A percentile compares a stretch with the other conserved stretches of the same genome.
These are phyloP conservation scores for Calephelis virginiensis DNA, from an alignment of 1,140 invertebrate species.

Conservation along the genomic window DNA sequence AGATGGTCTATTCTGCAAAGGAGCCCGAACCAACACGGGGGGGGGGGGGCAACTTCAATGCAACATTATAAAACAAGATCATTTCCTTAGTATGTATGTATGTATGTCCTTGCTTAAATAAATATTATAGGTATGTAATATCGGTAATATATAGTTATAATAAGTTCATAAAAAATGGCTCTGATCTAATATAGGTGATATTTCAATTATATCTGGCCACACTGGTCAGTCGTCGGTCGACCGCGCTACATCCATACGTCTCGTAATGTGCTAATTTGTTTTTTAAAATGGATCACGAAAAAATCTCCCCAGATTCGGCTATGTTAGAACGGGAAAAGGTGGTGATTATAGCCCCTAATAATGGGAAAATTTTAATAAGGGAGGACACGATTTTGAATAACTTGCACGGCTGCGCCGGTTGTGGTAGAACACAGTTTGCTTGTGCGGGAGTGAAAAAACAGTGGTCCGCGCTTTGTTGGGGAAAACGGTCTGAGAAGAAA, in stretches of 20 bases:
- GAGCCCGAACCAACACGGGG: no score
- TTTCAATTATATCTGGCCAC: no score
- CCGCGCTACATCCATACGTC: not conserved
- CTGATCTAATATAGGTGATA: no score
- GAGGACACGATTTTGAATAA: constrained; percentile 62
- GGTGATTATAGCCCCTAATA: constrained; percentile 37
- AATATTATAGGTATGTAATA: no score
- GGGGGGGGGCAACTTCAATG: no score
- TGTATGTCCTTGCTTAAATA: no score
- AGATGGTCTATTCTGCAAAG: no score
- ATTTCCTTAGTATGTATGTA: no score
- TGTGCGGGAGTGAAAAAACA: constrained; percentile 60
- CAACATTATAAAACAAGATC: no score
- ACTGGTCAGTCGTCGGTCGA: not conserved
- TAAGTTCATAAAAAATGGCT: no score
- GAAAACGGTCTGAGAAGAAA: constrained; percentile 57
- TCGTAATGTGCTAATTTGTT: not conserved
- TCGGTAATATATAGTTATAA: no score
- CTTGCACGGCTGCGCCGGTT: constrained; percentile 56
- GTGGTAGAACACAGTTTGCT: constrained; percentile 55
- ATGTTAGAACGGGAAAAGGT: constrained; percentile 37
- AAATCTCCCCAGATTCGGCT: constrained; percentile 40
- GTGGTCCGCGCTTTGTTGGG: constrained; percentile 67
- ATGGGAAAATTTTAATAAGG: constrained; percentile 56
- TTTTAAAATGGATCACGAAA: constrained; percentile 55